phyloP scores from a whole-genome alignment of 1,140 invertebrate genomes.

The Vanessa tameamea region DNA sequence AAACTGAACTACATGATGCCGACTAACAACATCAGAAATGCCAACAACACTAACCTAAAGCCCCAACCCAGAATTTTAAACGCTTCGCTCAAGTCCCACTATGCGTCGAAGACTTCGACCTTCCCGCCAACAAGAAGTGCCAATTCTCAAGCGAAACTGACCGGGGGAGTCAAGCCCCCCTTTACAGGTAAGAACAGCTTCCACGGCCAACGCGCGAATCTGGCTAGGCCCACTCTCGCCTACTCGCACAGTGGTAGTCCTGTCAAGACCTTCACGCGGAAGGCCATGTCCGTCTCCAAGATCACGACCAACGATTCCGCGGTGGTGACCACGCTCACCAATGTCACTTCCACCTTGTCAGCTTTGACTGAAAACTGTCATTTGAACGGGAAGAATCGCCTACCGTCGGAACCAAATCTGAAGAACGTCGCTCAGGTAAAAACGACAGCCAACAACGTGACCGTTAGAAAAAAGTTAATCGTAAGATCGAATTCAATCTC shows the following conservation, averaged over 20 bases:
- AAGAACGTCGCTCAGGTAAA: conserved; percentile 60
- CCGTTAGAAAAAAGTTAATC: conserved; percentile 68
- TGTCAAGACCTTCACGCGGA: conserved; percentile 66
- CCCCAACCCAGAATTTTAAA: conserved; percentile 63
- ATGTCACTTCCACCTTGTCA: conserved; percentile 72
- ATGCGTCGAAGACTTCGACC: conserved; percentile 72
- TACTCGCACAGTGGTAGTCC: conserved; percentile 67
- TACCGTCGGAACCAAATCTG: conserved; percentile 69
- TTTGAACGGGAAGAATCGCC: conserved; percentile 69
- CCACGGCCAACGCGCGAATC: conserved; percentile 71
- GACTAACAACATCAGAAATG: conserved; percentile 71
- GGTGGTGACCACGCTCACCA: conserved; percentile 55
- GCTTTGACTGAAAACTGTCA: conserved; percentile 75
- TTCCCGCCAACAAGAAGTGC: conserved; percentile 75
- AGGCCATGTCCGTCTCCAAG: conserved; percentile 57
- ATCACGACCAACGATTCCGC: conserved; percentile 54
- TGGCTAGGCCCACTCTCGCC: conserved; percentile 58
- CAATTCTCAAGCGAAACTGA: conserved; percentile 65
- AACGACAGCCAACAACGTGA: conserved; percentile 50
- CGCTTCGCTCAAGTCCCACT: conserved; percentile 62
- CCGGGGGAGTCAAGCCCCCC: conserved; percentile 51
- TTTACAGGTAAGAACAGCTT: conserved; percentile 72
- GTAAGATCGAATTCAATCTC: conserved; percentile 69
- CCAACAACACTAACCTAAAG: conserved; percentile 71
- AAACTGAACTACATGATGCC: conserved; percentile 75